A percentile compares a stretch with the other conserved stretches of the same genome.
phyloP scores from a whole-genome alignment of 2,888 invertebrate genomes.

The Pogonocherus hispidulus region DNA sequence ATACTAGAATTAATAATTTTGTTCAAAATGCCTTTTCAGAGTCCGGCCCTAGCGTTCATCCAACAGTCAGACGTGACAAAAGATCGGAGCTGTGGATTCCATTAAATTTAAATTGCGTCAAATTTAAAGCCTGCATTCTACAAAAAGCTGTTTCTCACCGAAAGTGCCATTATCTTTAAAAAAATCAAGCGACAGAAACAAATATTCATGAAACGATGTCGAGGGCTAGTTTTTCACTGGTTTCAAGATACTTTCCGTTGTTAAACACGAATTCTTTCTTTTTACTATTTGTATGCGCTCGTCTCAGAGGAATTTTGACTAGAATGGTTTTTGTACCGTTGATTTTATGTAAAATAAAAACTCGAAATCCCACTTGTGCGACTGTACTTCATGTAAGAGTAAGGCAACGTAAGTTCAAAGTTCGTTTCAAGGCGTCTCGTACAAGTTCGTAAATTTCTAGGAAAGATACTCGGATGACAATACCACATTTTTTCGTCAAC shows the following conservation, averaged over 20 bases:
- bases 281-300: constrained; percentile 6
- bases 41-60: constrained; percentile 21
- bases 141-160: constrained; percentile 55
- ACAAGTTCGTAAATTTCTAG: too few relatives aligned
- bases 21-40: background rate
- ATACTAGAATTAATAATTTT: too few relatives aligned
- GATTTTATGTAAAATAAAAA: background rate
- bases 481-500: too few relatives aligned
- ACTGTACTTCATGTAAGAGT: background rate
- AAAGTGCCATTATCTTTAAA: constrained; percentile 51
- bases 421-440: too few relatives aligned
- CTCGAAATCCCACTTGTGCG: background rate
- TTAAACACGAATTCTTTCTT: constrained; percentile 22
- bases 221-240: constrained; percentile 38
- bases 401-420: too few relatives aligned
- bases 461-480: too few relatives aligned
- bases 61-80: constrained; percentile 49
- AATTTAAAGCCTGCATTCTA: constrained; percentile 57
- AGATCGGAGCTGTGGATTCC: constrained; percentile 51
- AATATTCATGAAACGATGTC: constrained; percentile 42
- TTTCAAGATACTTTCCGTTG: constrained; percentile 21
- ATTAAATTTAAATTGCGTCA: constrained; percentile 62
- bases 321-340: constrained; percentile 2
- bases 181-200: constrained; percentile 45
- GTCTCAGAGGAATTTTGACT: constrained; percentile 14